Percentiles rank a stretch among this genome's conserved stretches.
Conservation (phyloP, 1,140 invertebrate species). For the Nomia melanderi region DNA sequence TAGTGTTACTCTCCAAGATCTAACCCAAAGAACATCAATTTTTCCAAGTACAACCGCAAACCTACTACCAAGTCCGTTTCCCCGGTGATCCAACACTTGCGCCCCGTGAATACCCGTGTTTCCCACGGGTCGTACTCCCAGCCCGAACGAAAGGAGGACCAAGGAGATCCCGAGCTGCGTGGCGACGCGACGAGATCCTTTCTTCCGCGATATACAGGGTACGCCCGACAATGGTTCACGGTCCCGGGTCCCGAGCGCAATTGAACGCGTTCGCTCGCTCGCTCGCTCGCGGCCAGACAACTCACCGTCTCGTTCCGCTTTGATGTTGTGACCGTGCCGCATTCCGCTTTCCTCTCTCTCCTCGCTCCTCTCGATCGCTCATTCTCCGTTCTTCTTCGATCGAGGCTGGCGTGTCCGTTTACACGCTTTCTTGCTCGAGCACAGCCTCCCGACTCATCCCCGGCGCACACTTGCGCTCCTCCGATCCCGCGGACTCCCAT, state of each 20-base stretch:
- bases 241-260: slow-evolving; percentile 23
- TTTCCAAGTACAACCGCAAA: too few relatives aligned
- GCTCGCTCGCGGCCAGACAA: slow-evolving; percentile 31
- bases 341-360: slow-evolving; percentile 39
- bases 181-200: slow-evolving; percentile 13
- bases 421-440: slow-evolving; percentile 7
- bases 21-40: too few relatives aligned
- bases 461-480: slow-evolving; percentile 4
- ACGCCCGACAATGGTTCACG: slow-evolving; percentile 12
- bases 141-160: not conserved
- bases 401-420: slow-evolving; percentile 7
- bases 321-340: slow-evolving; percentile 52
- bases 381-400: not conserved
- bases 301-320: slow-evolving; percentile 52
- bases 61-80: too few relatives aligned
- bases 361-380: not conserved
- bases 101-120: not conserved
- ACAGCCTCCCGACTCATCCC: not conserved
- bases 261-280: slow-evolving; percentile 19
- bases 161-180: not conserved
- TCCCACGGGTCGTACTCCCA: slow-evolving; percentile 1
- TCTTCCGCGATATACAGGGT: slow-evolving; percentile 10
- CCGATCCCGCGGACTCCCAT: not conserved
- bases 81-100: too few relatives aligned
- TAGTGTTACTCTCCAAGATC: too few relatives aligned